phyloP scores from a whole-genome alignment of 2,888 invertebrate species.

The Cheilosia impressa region DNA sequence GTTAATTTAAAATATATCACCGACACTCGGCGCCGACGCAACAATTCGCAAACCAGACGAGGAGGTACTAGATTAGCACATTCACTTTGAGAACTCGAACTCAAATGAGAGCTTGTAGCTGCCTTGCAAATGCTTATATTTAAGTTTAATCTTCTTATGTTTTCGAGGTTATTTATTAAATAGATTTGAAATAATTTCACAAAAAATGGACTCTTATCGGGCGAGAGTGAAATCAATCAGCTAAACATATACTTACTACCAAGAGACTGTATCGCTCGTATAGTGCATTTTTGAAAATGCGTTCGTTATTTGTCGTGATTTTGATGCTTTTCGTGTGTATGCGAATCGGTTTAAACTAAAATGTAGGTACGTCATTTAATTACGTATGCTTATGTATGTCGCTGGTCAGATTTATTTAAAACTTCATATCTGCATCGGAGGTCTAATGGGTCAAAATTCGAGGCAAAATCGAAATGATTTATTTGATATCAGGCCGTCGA shows the following conservation, averaged over 20 bases:
- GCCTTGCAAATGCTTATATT: slow-evolving; percentile 37
- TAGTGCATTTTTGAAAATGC: not conserved
- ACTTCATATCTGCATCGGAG: too few relatives aligned
- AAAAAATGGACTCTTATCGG: slow-evolving; percentile 40
- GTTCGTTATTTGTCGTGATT: too few relatives aligned
- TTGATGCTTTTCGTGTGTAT: too few relatives aligned
- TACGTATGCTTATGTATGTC: too few relatives aligned
- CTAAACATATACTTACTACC: not conserved
- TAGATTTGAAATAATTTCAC: slow-evolving; percentile 20
- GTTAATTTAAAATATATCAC: not conserved
- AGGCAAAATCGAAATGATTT: too few relatives aligned
- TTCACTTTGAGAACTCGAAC: slow-evolving; percentile 26
- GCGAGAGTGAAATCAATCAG: slow-evolving; percentile 27
- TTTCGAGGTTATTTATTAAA: slow-evolving; percentile 34
- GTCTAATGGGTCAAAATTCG: too few relatives aligned
- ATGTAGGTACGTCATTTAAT: too few relatives aligned
- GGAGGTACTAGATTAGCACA: not conserved
- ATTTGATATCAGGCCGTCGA: too few relatives aligned
- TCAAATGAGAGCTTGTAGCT: slow-evolving; percentile 33
- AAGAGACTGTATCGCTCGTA: not conserved
- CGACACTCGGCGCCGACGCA: not conserved
- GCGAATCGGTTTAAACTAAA: too few relatives aligned
- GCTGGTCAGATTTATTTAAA: too few relatives aligned
- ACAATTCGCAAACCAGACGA: slow-evolving; percentile 3
- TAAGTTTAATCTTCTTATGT: slow-evolving; percentile 29